Evolutionary conservation across 2,888 invertebrate genomes (phyloP).

Genomic region (Spilosoma lubricipeda): DNA sequence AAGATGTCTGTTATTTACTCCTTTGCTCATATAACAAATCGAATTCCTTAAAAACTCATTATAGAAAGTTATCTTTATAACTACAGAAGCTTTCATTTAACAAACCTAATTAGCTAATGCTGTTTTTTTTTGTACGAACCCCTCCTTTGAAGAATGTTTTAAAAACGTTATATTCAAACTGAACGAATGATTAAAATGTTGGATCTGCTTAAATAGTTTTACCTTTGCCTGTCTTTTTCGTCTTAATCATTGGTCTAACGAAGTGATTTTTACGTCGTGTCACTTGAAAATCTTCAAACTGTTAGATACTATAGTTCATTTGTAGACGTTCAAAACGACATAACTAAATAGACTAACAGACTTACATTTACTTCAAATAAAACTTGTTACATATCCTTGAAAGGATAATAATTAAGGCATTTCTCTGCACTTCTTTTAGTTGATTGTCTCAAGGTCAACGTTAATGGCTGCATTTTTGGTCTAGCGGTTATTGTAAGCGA

Average conservation of each 20-base stretch:
- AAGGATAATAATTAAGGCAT: too few species aligned
- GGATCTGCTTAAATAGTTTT: neutral
- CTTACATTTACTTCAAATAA: too few species aligned
- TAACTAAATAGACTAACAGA: too few species aligned
- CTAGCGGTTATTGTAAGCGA: too few species aligned
- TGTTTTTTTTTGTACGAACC: neutral
- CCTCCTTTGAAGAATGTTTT: neutral
- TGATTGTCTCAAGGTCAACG: too few species aligned
- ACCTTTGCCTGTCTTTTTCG: neutral
- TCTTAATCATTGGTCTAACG: too few species aligned
- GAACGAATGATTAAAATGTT: neutral
- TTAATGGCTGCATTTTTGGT: too few species aligned
- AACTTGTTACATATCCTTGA: too few species aligned
- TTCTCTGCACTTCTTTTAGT: too few species aligned
- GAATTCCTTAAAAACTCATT: neutral
- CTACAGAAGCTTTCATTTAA: conserved; percentile 2
- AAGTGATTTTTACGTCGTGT: neutral
- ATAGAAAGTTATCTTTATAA: neutral
- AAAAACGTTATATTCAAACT: neutral
- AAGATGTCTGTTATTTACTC: neutral
- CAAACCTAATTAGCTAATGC: conserved; percentile 1
- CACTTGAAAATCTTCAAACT: neutral
- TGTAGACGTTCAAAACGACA: too few species aligned
- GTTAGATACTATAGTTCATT: too few species aligned
- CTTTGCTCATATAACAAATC: neutral